Conservation (phyloP, 2,113 vertebrate genomes). For the Engystomops pustulosus region DNA sequence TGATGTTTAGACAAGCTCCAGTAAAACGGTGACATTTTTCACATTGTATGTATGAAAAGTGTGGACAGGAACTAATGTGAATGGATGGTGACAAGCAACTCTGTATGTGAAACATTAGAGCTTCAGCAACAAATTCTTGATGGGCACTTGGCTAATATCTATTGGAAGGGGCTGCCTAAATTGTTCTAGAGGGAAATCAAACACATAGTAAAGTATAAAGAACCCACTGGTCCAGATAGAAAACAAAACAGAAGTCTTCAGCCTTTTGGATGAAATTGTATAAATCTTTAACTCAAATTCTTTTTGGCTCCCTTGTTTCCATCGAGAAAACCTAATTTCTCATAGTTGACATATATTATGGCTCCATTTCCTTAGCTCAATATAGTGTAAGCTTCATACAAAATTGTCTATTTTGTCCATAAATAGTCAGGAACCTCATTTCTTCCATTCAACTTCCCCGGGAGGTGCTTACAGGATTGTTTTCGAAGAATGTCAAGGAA, state of each 20-base stretch:
- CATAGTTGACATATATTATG: neutral
- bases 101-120: too few species aligned
- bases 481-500: constrained; percentile 46
- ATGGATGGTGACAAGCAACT: too few species aligned
- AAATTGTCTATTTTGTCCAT: constrained; percentile 27
- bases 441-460: constrained; percentile 64
- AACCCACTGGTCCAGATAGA: neutral
- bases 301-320: neutral
- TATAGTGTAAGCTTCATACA: neutral
- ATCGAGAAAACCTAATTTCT: neutral
- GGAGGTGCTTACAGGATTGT: constrained; percentile 30
- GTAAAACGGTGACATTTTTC: too few species aligned
- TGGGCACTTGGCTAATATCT: too few species aligned
- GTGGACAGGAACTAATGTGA: too few species aligned
- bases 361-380: neutral
- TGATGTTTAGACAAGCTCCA: too few species aligned
- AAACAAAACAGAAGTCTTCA: neutral
- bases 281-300: neutral
- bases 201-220: too few species aligned
- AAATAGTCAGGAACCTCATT: constrained; percentile 45
- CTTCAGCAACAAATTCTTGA: too few species aligned
- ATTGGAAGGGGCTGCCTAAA: too few species aligned
- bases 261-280: neutral
- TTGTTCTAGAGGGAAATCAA: too few species aligned
- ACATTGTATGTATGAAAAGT: too few species aligned